These are phyloP conservation scores for Temnothorax unifasciatus DNA, from an alignment of 2,888 invertebrate species.

Conservation along the genomic window DNA sequence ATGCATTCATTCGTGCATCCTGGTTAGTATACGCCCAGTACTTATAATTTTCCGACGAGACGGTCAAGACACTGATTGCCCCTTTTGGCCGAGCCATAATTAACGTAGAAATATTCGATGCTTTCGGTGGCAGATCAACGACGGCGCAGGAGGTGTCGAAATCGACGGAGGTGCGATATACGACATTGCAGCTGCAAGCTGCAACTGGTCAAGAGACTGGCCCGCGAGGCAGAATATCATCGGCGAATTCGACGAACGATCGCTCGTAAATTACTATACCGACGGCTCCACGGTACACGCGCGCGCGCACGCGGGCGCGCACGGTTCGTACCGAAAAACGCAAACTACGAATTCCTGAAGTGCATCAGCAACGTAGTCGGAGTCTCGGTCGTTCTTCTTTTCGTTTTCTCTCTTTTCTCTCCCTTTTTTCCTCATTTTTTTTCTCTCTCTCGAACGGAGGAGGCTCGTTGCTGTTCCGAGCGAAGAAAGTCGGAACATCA, in stretches of 20 bases:
- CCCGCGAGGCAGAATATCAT: conserved; percentile 80
- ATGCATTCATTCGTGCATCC: not conserved
- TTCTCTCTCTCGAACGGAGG: conserved; percentile 13
- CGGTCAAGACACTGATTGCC: conserved; percentile 23
- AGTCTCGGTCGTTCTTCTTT: conserved; percentile 49
- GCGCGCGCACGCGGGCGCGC: conserved; percentile 39
- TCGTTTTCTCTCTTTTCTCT: conserved; percentile 4
- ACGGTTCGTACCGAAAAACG: conserved; percentile 63
- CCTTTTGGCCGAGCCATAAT: conserved; percentile 34
- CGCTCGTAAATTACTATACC: conserved; percentile 80
- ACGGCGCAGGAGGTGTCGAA: conserved; percentile 71
- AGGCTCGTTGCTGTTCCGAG: conserved; percentile 51
- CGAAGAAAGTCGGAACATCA: conserved; percentile 41
- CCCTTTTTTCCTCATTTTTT: conserved; percentile 18
- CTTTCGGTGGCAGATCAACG: conserved; percentile 55
- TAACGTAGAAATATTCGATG: conserved; percentile 42
- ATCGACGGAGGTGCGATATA: conserved; percentile 66
- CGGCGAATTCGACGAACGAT: conserved; percentile 81
- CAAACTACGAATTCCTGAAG: conserved; percentile 66
- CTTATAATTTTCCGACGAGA: conserved; percentile 13
- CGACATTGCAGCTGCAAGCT: conserved; percentile 67
- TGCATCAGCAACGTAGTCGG: conserved; percentile 50
- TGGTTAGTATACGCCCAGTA: not conserved
- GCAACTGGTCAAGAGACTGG: conserved; percentile 52
- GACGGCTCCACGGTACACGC: conserved; percentile 48